Evolutionary conservation across 2,888 invertebrate genomes (phyloP).

Genomic region (Perizoma affinitatum): DNA sequence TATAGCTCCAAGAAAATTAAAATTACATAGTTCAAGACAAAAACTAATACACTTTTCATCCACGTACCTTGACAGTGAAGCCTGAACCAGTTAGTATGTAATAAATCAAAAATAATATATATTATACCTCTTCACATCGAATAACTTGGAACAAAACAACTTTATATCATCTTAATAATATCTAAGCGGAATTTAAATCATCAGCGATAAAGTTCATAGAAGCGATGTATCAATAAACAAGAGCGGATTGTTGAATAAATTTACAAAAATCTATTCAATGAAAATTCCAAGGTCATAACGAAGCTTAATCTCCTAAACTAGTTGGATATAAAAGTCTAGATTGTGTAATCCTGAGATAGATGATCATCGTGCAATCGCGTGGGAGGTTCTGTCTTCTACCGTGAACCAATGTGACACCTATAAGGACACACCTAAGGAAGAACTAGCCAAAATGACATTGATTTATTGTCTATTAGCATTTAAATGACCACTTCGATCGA

Average conservation of each 20-base stretch:
- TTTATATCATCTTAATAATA: too few relatives aligned
- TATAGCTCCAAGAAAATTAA: too few relatives aligned
- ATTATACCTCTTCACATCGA: too few relatives aligned
- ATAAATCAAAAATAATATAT: too few relatives aligned
- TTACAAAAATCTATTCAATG: conserved; percentile 48
- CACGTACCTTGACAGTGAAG: too few relatives aligned
- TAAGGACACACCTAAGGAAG: conserved; percentile 58
- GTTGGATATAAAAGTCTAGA: conserved; percentile 52
- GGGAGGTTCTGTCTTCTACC: conserved; percentile 50
- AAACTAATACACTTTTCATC: too few relatives aligned
- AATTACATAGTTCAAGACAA: too few relatives aligned
- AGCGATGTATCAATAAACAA: conserved; percentile 46
- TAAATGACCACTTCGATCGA: conserved; percentile 38
- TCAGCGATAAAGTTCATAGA: conserved; percentile 43
- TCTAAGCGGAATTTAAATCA: conserved; percentile 43
- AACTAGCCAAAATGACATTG: conserved; percentile 45
- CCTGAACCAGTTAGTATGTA: too few relatives aligned
- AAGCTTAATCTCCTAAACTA: conserved; percentile 61
- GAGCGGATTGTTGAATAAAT: conserved; percentile 43
- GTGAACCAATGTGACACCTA: conserved; percentile 60
- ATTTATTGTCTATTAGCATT: conserved; percentile 58
- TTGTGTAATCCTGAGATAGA: conserved; percentile 62
- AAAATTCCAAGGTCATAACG: conserved; percentile 50
- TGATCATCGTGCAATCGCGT: conserved; percentile 58
- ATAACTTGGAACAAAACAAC: too few relatives aligned